Conservation (phyloP, 2,797 vertebrate genomes). For the Gallirallus australis region DNA sequence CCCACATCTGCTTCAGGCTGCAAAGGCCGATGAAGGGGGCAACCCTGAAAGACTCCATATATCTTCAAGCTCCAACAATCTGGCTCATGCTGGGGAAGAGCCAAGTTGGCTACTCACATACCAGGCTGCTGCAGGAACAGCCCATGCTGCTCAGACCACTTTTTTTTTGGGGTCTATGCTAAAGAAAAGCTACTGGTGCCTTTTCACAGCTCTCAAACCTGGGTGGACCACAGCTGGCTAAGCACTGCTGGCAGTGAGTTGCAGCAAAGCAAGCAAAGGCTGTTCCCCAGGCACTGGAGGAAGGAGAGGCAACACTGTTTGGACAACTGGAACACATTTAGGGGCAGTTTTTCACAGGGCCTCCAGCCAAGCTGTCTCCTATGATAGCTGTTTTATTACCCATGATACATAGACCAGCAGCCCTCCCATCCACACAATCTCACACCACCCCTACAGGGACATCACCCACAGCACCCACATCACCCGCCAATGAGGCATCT, state of each 20-base stretch:
- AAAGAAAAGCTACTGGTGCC: neutral
- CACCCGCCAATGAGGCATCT: accelerated
- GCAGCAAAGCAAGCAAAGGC: neutral
- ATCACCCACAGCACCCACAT: neutral
- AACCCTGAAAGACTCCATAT: accelerated
- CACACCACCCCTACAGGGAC: neutral
- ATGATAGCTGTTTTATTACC: conserved; percentile 48
- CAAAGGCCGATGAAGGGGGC: accelerated
- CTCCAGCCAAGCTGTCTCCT: conserved; percentile 70
- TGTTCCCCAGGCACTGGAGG: neutral
- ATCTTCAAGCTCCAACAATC: neutral
- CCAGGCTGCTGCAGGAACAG: neutral
- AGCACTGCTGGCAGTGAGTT: neutral
- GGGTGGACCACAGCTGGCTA: neutral
- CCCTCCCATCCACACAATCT: neutral
- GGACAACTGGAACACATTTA: conserved; percentile 88
- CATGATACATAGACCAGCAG: conserved; percentile 63
- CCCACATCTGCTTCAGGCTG: neutral
- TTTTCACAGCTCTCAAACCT: neutral
- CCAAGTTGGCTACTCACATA: neutral
- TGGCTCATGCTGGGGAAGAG: neutral
- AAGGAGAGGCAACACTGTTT: conserved; percentile 79
- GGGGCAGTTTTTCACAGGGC: conserved; percentile 67
- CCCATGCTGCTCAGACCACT: neutral
- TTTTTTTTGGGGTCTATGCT: neutral